Evolutionary conservation across 2,113 vertebrate species (phyloP).

Genomic region (Speoplatyrhinus poulsoni): DNA sequence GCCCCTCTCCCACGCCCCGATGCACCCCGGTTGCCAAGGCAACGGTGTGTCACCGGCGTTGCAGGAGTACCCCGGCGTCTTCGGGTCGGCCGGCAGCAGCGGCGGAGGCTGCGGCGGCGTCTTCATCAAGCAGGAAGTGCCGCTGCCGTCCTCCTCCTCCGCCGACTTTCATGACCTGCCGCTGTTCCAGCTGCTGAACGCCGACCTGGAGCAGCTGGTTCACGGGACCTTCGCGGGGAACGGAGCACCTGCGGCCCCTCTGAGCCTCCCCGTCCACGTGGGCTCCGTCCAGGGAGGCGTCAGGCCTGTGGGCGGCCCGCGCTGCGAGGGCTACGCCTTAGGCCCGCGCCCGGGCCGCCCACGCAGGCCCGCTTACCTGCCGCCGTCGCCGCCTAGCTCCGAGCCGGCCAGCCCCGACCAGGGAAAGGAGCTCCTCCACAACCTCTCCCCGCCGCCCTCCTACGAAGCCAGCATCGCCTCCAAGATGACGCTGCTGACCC

Average conservation of each 20-base stretch:
- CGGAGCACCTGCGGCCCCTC: slow-evolving; percentile 79
- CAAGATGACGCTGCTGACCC: slow-evolving; percentile 85
- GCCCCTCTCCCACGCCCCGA: slow-evolving; percentile 79
- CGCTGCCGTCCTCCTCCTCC: slow-evolving; percentile 52
- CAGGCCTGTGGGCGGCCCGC: slow-evolving; percentile 78
- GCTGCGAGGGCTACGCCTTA: slow-evolving; percentile 79
- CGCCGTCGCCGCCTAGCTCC: slow-evolving; percentile 93
- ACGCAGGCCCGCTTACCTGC: slow-evolving; percentile 85
- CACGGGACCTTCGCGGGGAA: slow-evolving; percentile 76
- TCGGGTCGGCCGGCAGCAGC: slow-evolving; percentile 73
- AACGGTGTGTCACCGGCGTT: slow-evolving; percentile 70
- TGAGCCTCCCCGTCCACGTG: slow-evolving; percentile 79
- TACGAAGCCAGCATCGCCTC: slow-evolving; percentile 93
- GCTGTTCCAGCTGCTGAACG: slow-evolving; percentile 90
- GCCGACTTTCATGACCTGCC: slow-evolving; percentile 90
- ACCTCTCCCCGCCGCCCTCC: slow-evolving; percentile 90
- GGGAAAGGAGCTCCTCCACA: slow-evolving; percentile 88
- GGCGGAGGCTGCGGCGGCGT: slow-evolving; percentile 76
- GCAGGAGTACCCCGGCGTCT: slow-evolving; percentile 87
- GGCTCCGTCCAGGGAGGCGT: slow-evolving; percentile 77
- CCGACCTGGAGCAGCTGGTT: slow-evolving; percentile 86
- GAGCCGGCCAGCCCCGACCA: slow-evolving; percentile 93
- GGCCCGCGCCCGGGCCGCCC: slow-evolving; percentile 75
- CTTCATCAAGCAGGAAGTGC: slow-evolving; percentile 93
- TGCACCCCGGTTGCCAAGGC: slow-evolving; percentile 81